phyloP scores from a whole-genome alignment of 2,888 invertebrate genomes.

The Branchellion lobata region DNA sequence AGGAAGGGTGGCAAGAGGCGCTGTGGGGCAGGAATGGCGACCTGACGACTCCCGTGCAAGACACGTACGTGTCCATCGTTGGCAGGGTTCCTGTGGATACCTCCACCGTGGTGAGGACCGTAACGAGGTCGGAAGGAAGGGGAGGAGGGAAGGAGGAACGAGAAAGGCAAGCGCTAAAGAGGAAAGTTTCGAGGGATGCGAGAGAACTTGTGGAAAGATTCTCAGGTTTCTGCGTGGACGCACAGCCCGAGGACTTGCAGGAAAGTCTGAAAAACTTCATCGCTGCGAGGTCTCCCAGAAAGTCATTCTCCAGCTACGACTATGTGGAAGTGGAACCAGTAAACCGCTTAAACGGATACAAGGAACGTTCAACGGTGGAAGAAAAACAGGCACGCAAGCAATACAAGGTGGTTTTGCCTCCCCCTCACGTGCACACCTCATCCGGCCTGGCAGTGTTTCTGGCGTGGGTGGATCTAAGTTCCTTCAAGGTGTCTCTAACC shows the following conservation, averaged over 20 bases:
- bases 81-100: neutral
- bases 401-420: neutral
- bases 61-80: neutral
- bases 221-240: too few species aligned
- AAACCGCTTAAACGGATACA: too few species aligned
- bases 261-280: neutral
- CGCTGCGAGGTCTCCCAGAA: neutral
- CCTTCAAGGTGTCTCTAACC: neutral
- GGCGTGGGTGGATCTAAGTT: slow-evolving; percentile 17
- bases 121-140: too few species aligned
- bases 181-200: too few species aligned
- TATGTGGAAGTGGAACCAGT: too few species aligned
- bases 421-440: neutral
- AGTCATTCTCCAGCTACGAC: neutral
- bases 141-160: too few species aligned
- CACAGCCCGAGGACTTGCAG: neutral
- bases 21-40: slow-evolving; percentile 82
- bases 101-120: slow-evolving; percentile 66
- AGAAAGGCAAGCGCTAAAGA: too few species aligned
- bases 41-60: neutral
- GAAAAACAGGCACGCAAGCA: too few species aligned
- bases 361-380: too few species aligned
- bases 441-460: neutral
- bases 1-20: slow-evolving; percentile 80
- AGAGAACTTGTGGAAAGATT: too few species aligned